Evolutionary conservation across 2,113 vertebrate species (phyloP).

Genomic region (Phaethornis superciliosus): DNA sequence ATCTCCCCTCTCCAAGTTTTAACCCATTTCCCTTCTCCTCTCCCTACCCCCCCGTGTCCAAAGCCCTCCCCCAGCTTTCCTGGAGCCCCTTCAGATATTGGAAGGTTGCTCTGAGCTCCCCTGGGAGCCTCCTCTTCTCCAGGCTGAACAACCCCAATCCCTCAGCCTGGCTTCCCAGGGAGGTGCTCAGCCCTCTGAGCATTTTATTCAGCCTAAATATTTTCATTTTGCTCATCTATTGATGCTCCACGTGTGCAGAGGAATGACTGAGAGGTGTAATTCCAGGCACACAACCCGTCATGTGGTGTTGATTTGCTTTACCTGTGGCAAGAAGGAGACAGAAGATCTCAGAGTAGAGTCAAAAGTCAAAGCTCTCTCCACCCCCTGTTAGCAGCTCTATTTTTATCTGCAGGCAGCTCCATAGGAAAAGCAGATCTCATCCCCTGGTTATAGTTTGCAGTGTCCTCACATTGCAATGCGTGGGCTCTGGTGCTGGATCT

Average conservation of each 20-base stretch:
- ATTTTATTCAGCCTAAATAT: background rate
- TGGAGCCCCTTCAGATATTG: no score
- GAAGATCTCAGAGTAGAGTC: background rate
- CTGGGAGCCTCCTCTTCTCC: no score
- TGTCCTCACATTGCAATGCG: background rate
- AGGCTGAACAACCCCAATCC: no score
- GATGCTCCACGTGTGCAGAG: background rate
- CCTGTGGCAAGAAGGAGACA: background rate
- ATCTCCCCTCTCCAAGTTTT: no score
- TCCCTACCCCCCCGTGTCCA: no score
- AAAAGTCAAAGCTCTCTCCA: background rate
- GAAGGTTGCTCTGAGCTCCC: no score
- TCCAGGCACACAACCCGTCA: background rate
- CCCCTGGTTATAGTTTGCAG: background rate
- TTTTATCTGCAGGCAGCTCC: slow-evolving; percentile 14
- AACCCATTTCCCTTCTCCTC: no score
- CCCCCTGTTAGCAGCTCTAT: background rate
- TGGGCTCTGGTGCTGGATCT: background rate
- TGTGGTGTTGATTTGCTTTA: accelerated
- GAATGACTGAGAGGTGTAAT: background rate
- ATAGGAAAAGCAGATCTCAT: slow-evolving; percentile 1
- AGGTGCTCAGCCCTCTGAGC: no score
- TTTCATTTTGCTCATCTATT: background rate
- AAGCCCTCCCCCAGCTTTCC: no score
- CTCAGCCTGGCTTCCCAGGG: no score